Conservation (phyloP, 1,140 invertebrate genomes). For the Pseudomyrmex cubaensis region DNA sequence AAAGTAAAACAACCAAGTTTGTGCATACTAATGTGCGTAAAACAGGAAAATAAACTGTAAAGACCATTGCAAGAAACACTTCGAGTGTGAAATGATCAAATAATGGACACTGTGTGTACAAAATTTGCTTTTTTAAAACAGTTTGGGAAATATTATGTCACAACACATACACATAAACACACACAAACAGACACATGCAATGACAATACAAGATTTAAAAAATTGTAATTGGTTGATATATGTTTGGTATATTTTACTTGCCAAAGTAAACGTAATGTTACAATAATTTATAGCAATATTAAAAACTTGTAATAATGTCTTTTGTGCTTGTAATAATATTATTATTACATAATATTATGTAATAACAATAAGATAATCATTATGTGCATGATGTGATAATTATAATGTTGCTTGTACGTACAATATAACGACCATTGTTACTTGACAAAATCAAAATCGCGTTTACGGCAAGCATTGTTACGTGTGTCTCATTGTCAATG, state of each 20-base stretch:
- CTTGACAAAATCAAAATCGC: slow-evolving; percentile 54
- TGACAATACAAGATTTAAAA: too few relatives aligned
- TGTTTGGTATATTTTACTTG: too few relatives aligned
- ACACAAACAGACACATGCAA: too few relatives aligned
- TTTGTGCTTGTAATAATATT: background rate
- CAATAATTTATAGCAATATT: too few relatives aligned
- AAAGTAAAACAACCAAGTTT: background rate
- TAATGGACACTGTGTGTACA: background rate
- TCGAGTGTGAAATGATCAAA: background rate
- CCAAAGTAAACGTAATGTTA: too few relatives aligned
- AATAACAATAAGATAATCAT: slow-evolving; percentile 31
- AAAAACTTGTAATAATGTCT: too few relatives aligned
- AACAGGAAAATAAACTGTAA: slow-evolving; percentile 5
- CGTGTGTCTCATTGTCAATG: slow-evolving; percentile 62
- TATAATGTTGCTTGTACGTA: slow-evolving; percentile 41
- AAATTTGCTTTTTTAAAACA: too few relatives aligned
- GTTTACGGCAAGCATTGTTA: slow-evolving; percentile 57
- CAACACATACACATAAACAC: too few relatives aligned
- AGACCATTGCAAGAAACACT: background rate
- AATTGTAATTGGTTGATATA: too few relatives aligned
- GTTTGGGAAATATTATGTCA: too few relatives aligned
- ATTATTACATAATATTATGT: slow-evolving; percentile 24
- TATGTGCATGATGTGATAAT: slow-evolving; percentile 36
- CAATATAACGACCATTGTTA: slow-evolving; percentile 60
- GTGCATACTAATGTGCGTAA: background rate